These are phyloP conservation scores for Euplexia lucipara DNA, from an alignment of 2,888 invertebrate species.

Conservation along the genomic window DNA sequence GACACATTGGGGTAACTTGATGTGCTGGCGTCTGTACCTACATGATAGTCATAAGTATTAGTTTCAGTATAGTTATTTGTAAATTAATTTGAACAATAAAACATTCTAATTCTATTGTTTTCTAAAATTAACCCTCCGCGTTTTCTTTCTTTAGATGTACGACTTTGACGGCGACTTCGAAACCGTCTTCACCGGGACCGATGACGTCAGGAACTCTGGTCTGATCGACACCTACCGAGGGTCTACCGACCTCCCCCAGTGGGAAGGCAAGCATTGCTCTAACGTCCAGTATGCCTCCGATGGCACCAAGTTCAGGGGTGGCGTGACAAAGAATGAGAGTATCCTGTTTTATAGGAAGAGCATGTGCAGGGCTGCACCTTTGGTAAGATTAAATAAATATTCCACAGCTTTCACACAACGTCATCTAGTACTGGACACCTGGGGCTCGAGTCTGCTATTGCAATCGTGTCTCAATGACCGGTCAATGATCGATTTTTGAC, in stretches of 20 bases:
- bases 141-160: conserved; percentile 93
- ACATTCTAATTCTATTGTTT: no score
- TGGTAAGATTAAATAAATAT: conserved; percentile 89
- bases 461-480: no score
- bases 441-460: no score
- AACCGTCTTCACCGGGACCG: conserved; percentile 94
- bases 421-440: no score
- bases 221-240: conserved; percentile 95
- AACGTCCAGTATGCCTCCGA: conserved; percentile 95
- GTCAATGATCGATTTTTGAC: no score
- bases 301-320: conserved; percentile 95
- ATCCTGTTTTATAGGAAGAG: conserved; percentile 96
- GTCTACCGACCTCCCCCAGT: conserved; percentile 93
- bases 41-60: no score
- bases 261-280: conserved; percentile 94
- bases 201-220: conserved; percentile 92
- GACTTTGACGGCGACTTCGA: conserved; percentile 95
- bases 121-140: neutral
- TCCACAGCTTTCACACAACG: no score
- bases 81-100: no score
- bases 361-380: conserved; percentile 94
- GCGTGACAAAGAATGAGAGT: conserved; percentile 92
- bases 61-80: no score
- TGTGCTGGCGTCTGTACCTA: no score
- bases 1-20: no score